Evolutionary conservation across 2,888 invertebrate genomes (phyloP), one percentile per base, ranked within the genome.

Genomic region (Protonemura montana): DNA sequence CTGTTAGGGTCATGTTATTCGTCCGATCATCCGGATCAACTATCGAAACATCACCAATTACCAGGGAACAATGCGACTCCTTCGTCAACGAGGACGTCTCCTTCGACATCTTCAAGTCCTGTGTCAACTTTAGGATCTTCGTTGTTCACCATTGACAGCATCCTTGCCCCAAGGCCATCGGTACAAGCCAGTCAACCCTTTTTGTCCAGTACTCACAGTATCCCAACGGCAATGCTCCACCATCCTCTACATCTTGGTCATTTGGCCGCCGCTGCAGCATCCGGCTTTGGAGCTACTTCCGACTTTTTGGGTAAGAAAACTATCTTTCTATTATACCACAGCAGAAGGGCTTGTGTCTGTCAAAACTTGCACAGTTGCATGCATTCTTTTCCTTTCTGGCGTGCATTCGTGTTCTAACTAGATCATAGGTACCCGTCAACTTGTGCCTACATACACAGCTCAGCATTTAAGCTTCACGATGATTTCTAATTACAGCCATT

Each of bases 91-190:
- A 26, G 81, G 5, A 84, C 84, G 0, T 84, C 87, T 1, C 77
- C 87, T 0, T 86, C 86, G 89, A 90, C 90, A 35, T 89, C 89
- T 90, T 92, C 92, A 89, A 92, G 89, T 92, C 92, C 92, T 90
- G 92, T 94, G 90, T 92, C 93, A 0, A 92, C 88, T 29, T 5
- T 81, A 30, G 42, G 84, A 27, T 87, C 94, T 28, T 95, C 95
- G 5, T 93, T 96, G 88, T 97, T 97, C 91, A 97, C 97, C 89
- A 97, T 97, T 90, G 97, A 97, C 92, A 97, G 96, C 92, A 96
- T 97, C 89, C 92, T 97, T 91, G 96, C 96, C 83, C 96, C 96
- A 85, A 92, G 95, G 87, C 93, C 93, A 77, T 94, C 94, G 88
- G 92, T 94, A 88, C 59, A 59, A 59, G 92, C 92, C 29, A 42